These are phyloP conservation scores for Cetoscarus ocellatus DNA, from an alignment of 2,797 vertebrate species.

Conservation along the genomic window DNA sequence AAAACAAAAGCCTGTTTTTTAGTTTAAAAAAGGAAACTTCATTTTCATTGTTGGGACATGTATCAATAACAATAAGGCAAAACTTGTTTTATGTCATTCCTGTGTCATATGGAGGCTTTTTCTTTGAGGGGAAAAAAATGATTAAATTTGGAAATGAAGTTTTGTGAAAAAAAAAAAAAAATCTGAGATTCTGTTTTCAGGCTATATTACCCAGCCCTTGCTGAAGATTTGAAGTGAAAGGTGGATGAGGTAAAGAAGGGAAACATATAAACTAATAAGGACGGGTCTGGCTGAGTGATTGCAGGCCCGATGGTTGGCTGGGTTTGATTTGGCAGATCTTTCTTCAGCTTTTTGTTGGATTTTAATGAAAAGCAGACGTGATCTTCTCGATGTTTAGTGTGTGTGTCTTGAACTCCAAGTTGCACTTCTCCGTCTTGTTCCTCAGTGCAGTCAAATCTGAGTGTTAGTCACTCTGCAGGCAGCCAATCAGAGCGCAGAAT, in stretches of 20 bases:
- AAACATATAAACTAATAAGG: constrained; percentile 26
- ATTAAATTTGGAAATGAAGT: too few relatives aligned
- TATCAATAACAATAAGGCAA: too few relatives aligned
- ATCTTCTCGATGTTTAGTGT: constrained; percentile 22
- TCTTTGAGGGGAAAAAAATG: too few relatives aligned
- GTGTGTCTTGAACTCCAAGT: constrained; percentile 23
- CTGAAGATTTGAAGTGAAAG: too few relatives aligned
- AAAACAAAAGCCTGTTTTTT: too few relatives aligned
- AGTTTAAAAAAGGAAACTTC: too few relatives aligned
- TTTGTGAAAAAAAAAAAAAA: too few relatives aligned
- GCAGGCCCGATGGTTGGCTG: constrained; percentile 38
- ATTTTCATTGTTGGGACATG: too few relatives aligned
- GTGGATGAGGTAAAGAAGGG: not conserved
- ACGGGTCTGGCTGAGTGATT: constrained; percentile 42
- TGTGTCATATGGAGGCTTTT: too few relatives aligned
- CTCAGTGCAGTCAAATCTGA: constrained; percentile 43
- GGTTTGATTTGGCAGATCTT: constrained; percentile 48
- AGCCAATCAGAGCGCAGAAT: constrained; percentile 46
- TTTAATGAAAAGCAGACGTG: constrained; percentile 65
- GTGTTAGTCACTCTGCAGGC: constrained; percentile 32
- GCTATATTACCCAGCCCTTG: too few relatives aligned
- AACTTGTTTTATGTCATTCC: too few relatives aligned
- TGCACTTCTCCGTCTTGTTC: constrained; percentile 15
- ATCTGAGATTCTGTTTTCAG: too few relatives aligned
- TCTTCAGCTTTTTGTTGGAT: constrained; percentile 36